Conservation (phyloP, 2,113 vertebrate species). For the Smithornis capensis region DNA sequence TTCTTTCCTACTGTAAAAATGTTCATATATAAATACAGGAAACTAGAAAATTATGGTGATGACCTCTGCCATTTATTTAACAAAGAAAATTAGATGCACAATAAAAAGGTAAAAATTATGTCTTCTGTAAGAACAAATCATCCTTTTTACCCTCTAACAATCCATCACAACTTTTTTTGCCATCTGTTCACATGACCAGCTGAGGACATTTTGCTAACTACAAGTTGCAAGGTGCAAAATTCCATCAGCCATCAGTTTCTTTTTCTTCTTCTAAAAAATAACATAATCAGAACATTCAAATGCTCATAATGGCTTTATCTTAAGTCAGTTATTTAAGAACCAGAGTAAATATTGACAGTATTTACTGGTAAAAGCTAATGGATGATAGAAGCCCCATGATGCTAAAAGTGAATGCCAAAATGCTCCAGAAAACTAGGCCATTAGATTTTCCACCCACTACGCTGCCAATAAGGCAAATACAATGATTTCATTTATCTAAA, state of each 20-base stretch:
- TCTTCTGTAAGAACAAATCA: background rate
- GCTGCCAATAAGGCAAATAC: constrained; percentile 1
- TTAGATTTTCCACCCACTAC: background rate
- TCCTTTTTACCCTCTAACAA: background rate
- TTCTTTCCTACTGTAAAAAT: background rate
- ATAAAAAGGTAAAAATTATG: background rate
- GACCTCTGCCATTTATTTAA: background rate
- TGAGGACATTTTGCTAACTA: background rate
- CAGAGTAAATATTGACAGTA: background rate
- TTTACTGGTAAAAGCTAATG: background rate
- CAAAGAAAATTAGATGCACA: background rate
- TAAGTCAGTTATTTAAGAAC: background rate
- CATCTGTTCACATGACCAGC: background rate
- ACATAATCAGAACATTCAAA: background rate
- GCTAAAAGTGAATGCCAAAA: background rate
- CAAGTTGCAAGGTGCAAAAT: background rate
- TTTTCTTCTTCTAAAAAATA: background rate
- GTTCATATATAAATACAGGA: background rate
- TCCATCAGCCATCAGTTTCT: background rate
- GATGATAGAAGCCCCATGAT: background rate
- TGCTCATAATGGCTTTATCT: background rate
- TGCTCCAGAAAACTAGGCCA: background rate
- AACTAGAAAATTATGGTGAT: background rate
- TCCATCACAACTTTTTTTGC: background rate
- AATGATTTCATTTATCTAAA: constrained; percentile 6